These are phyloP conservation scores for Galerucella pusilla DNA, from an alignment of 2,888 invertebrate species.

Conservation along the genomic window DNA sequence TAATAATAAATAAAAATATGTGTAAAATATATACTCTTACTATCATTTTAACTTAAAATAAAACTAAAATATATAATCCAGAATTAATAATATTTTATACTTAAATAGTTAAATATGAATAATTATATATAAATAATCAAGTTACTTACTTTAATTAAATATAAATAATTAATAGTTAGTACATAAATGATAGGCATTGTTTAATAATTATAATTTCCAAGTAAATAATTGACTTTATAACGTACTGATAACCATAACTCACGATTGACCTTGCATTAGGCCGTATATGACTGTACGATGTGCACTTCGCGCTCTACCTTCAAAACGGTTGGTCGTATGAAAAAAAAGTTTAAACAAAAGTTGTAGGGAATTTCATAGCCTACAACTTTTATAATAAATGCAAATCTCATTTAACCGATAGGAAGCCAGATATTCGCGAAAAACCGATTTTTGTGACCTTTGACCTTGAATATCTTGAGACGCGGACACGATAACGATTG, in stretches of 20 bases:
- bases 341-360: slow-evolving; percentile 9
- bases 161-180: not conserved
- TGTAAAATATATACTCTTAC: not conserved
- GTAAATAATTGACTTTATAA: no score
- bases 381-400: slow-evolving; percentile 28
- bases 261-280: no score
- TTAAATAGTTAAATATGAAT: not conserved
- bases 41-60: not conserved
- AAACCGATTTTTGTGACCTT: slow-evolving; percentile 31
- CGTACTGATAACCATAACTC: no score
- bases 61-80: slow-evolving; percentile 3
- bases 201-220: not conserved
- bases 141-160: not conserved
- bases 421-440: slow-evolving; percentile 23
- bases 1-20: not conserved
- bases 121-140: not conserved
- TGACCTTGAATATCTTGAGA: slow-evolving; percentile 31
- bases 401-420: slow-evolving; percentile 20
- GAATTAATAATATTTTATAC: slow-evolving; percentile 1
- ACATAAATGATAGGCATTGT: slow-evolving; percentile 1
- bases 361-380: slow-evolving; percentile 28
- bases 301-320: not conserved
- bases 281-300: no score
- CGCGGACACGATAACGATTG: slow-evolving; percentile 25
- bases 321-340: slow-evolving; percentile 2